These are phyloP conservation scores for Leptatherina wallacei DNA, from an alignment of 2,797 vertebrate species.

Conservation along the genomic window DNA sequence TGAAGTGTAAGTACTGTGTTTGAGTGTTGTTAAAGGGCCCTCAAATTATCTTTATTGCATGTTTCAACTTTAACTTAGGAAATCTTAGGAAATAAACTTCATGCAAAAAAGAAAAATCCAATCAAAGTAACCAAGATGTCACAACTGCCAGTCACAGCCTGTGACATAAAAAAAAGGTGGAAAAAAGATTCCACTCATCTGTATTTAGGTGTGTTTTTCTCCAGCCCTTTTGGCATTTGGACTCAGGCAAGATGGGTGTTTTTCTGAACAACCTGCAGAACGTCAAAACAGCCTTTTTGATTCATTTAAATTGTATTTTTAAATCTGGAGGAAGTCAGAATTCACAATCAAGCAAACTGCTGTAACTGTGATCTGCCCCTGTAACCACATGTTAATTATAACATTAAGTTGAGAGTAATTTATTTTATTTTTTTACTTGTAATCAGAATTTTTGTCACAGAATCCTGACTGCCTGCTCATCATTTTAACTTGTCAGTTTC, in stretches of 20 bases:
- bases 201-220: conserved; percentile 50
- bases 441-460: background rate
- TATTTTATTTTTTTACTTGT: conserved; percentile 24
- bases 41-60: conserved; percentile 34
- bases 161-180: conserved; percentile 7
- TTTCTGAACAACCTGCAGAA: conserved; percentile 51
- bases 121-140: conserved; percentile 51
- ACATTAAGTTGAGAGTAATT: conserved; percentile 32
- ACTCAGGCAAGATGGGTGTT: conserved; percentile 59
- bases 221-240: conserved; percentile 49
- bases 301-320: conserved; percentile 44
- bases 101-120: conserved; percentile 11
- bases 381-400: conserved; percentile 37
- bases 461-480: conserved; percentile 4
- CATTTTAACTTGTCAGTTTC: background rate
- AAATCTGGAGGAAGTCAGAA: conserved; percentile 37
- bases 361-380: conserved; percentile 58
- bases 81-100: conserved; percentile 41
- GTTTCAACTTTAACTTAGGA: conserved; percentile 21
- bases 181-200: conserved; percentile 38
- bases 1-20: background rate
- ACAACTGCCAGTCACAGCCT: conserved; percentile 42
- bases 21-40: conserved; percentile 11
- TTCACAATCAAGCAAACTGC: conserved; percentile 44
- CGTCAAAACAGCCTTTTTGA: conserved; percentile 23